Percentiles rank a stretch among this genome's conserved stretches.
Conservation (phyloP, 2,797 vertebrate genomes). For the Yasuhikotakia modesta region DNA sequence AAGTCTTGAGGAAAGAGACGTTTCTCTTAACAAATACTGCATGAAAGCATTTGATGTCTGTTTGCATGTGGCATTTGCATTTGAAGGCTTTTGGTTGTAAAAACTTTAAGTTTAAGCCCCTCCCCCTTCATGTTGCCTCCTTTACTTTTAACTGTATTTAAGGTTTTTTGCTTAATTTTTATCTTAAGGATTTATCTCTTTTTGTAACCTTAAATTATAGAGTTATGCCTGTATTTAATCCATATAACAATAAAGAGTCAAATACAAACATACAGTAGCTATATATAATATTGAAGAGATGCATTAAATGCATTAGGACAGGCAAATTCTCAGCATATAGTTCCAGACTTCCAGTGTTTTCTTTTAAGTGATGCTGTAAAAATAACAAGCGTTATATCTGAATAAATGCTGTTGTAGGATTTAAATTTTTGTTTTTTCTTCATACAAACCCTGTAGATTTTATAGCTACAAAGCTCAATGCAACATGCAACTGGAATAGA, state of each 20-base stretch:
- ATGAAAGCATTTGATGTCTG: constrained; percentile 54
- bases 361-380: no score
- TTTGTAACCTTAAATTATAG: not conserved
- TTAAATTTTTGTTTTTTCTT: no score
- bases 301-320: no score
- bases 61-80: constrained; percentile 41
- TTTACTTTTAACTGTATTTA: not conserved
- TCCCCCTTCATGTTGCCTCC: not conserved
- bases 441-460: no score
- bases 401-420: no score
- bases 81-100: not conserved
- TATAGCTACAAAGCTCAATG: no score
- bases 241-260: not conserved
- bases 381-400: no score
- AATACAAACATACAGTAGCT: not conserved
- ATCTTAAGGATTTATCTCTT: not conserved
- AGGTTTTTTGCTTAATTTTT: not conserved
- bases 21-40: constrained; percentile 19
- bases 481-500: constrained; percentile 13
- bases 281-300: not conserved
- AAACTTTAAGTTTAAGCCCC: not conserved
- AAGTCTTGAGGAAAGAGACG: constrained; percentile 30
- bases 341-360: no score
- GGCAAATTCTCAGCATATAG: not conserved
- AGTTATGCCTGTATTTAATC: constrained; percentile 19